phyloP scores from a whole-genome alignment of 2,888 invertebrate species.

The Argyresthia albistria region DNA sequence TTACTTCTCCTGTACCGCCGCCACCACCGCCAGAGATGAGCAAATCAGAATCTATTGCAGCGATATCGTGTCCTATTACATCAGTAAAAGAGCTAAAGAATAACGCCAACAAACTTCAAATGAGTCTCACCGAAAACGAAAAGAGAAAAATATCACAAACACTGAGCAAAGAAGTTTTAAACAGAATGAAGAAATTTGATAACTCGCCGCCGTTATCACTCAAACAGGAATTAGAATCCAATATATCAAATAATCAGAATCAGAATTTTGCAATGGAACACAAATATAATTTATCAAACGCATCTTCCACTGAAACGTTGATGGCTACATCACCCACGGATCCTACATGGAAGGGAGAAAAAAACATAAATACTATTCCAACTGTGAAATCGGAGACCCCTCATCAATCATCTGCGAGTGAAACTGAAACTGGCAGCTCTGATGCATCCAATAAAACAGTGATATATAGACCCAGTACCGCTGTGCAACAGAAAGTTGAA shows the following conservation, averaged over 20 bases:
- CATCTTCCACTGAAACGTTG: neutral
- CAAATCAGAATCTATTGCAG: slow-evolving; percentile 73
- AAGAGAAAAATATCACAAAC: slow-evolving; percentile 81
- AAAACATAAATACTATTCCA: slow-evolving; percentile 26
- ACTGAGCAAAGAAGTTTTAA: slow-evolving; percentile 80
- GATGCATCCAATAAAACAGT: slow-evolving; percentile 81
- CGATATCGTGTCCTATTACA: slow-evolving; percentile 55
- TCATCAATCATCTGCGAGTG: slow-evolving; percentile 70
- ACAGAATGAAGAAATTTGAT: slow-evolving; percentile 70
- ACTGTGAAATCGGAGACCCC: slow-evolving; percentile 38
- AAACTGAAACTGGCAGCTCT: slow-evolving; percentile 81
- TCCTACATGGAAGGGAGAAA: slow-evolving; percentile 9
- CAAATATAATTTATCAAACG: slow-evolving; percentile 1
- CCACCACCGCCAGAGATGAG: slow-evolving; percentile 42
- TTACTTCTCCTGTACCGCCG: slow-evolving; percentile 47
- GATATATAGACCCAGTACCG: slow-evolving; percentile 74
- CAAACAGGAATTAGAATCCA: slow-evolving; percentile 74
- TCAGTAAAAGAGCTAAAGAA: slow-evolving; percentile 60
- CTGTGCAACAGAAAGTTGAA: slow-evolving; percentile 81
- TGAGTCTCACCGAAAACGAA: slow-evolving; percentile 76
- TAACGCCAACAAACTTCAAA: slow-evolving; percentile 62
- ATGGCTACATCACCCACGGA: neutral
- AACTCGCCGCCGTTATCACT: slow-evolving; percentile 22
- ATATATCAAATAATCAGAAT: slow-evolving; percentile 40
- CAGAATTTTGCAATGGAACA: neutral